Conservation (phyloP, 2,888 invertebrate genomes). For the Cecidostiba fungosa region DNA sequence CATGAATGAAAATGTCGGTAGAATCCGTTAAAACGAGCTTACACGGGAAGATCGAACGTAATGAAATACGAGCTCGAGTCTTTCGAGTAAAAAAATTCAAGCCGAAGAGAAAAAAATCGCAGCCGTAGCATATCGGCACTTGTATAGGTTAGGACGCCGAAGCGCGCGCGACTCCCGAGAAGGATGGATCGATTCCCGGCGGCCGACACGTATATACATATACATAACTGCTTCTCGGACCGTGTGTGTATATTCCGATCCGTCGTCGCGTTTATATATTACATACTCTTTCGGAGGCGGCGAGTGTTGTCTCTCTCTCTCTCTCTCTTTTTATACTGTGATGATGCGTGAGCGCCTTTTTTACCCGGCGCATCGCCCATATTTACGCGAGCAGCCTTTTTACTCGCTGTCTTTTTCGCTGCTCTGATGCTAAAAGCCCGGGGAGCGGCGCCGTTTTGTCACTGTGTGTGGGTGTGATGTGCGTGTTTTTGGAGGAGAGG, state of each 20-base stretch:
- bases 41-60: background rate
- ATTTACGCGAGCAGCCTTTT: background rate
- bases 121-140: background rate
- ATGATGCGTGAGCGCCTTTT: background rate
- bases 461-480: background rate
- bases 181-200: constrained; percentile 44
- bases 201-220: background rate
- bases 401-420: background rate
- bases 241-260: background rate
- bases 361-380: background rate
- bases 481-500: background rate
- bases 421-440: background rate
- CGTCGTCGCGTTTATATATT: background rate
- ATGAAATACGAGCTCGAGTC: background rate
- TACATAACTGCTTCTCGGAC: background rate
- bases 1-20: background rate
- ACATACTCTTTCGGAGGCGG: background rate
- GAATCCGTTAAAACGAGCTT: background rate
- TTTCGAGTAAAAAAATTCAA: background rate
- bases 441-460: background rate
- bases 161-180: background rate
- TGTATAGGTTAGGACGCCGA: constrained; percentile 73
- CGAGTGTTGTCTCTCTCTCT: background rate
- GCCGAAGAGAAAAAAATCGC: constrained; percentile 8
- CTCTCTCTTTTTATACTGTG: background rate